These are phyloP conservation scores for Diaphora mendica DNA, from an alignment of 2,888 invertebrate species.

Conservation along the genomic window DNA sequence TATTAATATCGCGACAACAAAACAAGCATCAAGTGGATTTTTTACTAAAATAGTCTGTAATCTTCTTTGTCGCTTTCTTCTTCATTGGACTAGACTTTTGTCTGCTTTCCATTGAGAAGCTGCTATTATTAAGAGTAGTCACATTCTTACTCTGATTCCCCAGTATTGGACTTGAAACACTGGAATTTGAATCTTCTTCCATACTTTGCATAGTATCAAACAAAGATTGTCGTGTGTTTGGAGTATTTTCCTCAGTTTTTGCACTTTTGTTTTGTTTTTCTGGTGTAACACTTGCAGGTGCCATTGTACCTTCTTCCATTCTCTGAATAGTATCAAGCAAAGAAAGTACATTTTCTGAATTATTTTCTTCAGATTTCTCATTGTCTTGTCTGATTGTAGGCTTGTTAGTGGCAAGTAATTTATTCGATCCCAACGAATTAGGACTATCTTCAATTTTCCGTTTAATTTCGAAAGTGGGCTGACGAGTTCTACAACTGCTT, in stretches of 20 bases:
- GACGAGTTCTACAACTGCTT: not conserved
- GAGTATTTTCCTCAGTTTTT: conserved; percentile 8
- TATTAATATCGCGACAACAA: not conserved
- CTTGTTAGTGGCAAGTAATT: conserved; percentile 39
- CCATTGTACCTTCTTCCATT: conserved; percentile 2
- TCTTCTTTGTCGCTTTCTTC: conserved; percentile 72
- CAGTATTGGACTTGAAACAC: conserved; percentile 54
- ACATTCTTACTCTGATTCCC: conserved; percentile 38
- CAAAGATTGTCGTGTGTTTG: conserved; percentile 25
- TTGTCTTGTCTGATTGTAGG: conserved; percentile 1
- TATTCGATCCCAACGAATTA: conserved; percentile 57
- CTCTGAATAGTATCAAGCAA: conserved; percentile 11
- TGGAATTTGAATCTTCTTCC: conserved; percentile 51
- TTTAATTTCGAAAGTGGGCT: not conserved
- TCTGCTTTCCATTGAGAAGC: conserved; percentile 40
- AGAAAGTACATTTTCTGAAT: conserved; percentile 1
- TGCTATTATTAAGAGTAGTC: conserved; percentile 24
- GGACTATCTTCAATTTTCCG: conserved; percentile 5
- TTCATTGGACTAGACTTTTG: conserved; percentile 60
- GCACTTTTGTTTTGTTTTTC: conserved; percentile 1
- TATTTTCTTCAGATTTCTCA: not conserved
- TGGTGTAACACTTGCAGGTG: not conserved
- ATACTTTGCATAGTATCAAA: conserved; percentile 42
- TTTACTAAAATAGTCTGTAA: conserved; percentile 79
- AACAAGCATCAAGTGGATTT: conserved; percentile 53